Percentiles rank a stretch among this genome's conserved stretches.
These are phyloP conservation scores for Zootermopsis nevadensis DNA, from an alignment of 2,888 invertebrate genomes.

Conservation along the genomic window DNA sequence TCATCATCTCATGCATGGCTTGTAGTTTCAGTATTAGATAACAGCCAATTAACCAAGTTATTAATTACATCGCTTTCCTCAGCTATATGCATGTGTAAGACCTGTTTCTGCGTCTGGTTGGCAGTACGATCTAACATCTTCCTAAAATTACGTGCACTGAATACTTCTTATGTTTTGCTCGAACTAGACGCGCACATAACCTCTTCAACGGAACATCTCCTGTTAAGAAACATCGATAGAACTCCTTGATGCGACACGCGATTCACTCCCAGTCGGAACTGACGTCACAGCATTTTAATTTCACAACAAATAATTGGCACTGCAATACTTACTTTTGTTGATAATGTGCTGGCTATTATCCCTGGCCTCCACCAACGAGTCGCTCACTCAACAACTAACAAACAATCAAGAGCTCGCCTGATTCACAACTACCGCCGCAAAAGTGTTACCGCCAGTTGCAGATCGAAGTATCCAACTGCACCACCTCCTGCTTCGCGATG, in stretches of 20 bases:
- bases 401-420: conserved; percentile 12
- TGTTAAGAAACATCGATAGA: not conserved
- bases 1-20: too few relatives aligned
- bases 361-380: not conserved
- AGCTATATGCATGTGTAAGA: too few relatives aligned
- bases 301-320: not conserved
- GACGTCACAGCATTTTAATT: not conserved
- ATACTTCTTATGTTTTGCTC: too few relatives aligned
- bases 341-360: not conserved
- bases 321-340: conserved; percentile 8
- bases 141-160: too few relatives aligned
- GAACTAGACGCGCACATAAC: not conserved
- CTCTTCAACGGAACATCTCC: not conserved
- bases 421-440: conserved; percentile 20
- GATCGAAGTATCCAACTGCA: not conserved
- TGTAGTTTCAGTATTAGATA: too few relatives aligned
- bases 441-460: conserved; percentile 4
- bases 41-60: too few relatives aligned
- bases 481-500: conserved; percentile 1
- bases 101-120: too few relatives aligned
- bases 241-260: not conserved
- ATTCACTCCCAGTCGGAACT: not conserved
- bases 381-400: conserved; percentile 11
- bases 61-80: too few relatives aligned
- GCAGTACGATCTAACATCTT: too few relatives aligned